A percentile compares a stretch with the other conserved stretches of the same genome.
Evolutionary conservation across 2,888 invertebrate genomes (phyloP).

Genomic region (Yponomeuta malinellus): DNA sequence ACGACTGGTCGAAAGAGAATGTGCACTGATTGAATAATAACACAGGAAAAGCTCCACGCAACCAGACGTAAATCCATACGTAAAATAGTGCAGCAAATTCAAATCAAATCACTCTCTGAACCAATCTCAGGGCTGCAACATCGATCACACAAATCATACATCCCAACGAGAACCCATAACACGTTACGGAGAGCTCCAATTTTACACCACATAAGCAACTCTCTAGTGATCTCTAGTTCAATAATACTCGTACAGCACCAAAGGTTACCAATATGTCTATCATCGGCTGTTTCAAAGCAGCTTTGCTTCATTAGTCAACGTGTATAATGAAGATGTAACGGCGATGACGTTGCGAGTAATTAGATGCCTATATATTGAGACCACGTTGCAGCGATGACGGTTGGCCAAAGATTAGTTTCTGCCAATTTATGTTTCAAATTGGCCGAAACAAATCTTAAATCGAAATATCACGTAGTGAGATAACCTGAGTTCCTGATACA

Average conservation of each 20-base stretch:
- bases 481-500: too few relatives aligned
- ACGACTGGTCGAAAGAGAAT: not conserved
- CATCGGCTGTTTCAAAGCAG: conserved; percentile 6
- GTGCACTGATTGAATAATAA: not conserved
- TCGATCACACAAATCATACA: not conserved
- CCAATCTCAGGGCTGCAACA: not conserved
- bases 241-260: not conserved
- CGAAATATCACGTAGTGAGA: too few relatives aligned
- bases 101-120: not conserved
- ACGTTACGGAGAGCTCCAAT: not conserved
- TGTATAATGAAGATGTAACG: conserved; percentile 46
- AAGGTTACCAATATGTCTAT: not conserved
- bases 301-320: conserved; percentile 10
- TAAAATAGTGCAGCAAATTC: conserved; percentile 1
- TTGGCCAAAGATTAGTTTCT: not conserved
- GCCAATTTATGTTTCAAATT: not conserved
- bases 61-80: not conserved
- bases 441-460: too few relatives aligned
- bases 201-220: not conserved
- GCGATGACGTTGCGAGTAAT: conserved; percentile 52
- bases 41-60: not conserved
- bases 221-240: not conserved
- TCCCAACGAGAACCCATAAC: not conserved
- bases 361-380: conserved; percentile 39
- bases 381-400: not conserved